Evolutionary conservation across 2,888 invertebrate species (phyloP).

Genomic region (Lepidochrysops patricia): DNA sequence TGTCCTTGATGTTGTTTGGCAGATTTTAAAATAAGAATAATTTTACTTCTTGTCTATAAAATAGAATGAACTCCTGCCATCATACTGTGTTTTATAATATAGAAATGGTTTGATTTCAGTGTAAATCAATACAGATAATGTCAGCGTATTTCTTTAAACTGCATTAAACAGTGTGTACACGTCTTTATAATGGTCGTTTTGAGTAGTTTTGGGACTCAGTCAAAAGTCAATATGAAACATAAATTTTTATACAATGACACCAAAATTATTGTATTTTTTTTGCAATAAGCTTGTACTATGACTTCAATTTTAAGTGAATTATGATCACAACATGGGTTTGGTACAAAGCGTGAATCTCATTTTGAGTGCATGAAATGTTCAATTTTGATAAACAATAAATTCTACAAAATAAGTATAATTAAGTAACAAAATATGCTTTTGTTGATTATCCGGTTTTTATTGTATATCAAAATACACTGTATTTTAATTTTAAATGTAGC

Average conservation of each 20-base stretch:
- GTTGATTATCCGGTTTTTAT: constrained; percentile 5
- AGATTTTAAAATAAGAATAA: background rate
- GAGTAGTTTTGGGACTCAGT: background rate
- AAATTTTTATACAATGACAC: background rate
- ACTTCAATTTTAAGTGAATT: constrained; percentile 18
- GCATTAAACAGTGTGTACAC: background rate
- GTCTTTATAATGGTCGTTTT: background rate
- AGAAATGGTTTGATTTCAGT: background rate
- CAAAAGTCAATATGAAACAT: background rate
- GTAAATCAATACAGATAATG: background rate
- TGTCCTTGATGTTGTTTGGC: background rate
- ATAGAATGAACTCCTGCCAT: constrained; percentile 10
- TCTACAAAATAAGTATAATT: background rate
- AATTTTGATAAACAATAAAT: constrained; percentile 12
- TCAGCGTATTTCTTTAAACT: background rate
- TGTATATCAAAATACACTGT: constrained; percentile 11
- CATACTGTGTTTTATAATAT: background rate
- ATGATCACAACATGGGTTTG: constrained; percentile 2
- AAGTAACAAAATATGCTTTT: background rate
- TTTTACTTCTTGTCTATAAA: constrained; percentile 2
- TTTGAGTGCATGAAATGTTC: constrained; percentile 33
- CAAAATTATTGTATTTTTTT: background rate
- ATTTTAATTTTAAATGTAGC: constrained; percentile 17
- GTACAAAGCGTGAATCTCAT: constrained; percentile 43
- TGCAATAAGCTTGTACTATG: background rate